These are phyloP conservation scores for Standfussiana lucernea DNA, from an alignment of 2,888 invertebrate genomes.

Conservation along the genomic window DNA sequence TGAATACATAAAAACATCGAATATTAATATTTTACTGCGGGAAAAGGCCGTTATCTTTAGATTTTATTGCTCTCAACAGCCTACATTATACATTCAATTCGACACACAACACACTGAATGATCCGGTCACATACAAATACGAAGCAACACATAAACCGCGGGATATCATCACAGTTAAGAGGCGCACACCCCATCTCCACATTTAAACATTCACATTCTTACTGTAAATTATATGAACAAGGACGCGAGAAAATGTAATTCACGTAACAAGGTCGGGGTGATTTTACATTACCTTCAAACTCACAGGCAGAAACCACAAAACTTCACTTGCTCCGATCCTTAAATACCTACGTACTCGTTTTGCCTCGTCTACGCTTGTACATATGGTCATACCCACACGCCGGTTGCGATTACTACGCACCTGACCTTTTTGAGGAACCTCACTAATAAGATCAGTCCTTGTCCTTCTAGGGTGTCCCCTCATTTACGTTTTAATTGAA, in stretches of 20 bases:
- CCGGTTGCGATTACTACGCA: no score
- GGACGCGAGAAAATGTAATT: conserved; percentile 6
- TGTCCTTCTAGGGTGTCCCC: no score
- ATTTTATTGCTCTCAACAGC: neutral
- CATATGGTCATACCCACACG: no score
- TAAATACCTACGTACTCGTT: no score
- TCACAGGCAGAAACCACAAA: no score
- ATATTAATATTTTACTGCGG: neutral
- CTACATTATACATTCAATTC: conserved; percentile 6
- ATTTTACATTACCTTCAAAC: neutral
- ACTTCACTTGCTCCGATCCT: no score
- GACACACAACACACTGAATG: neutral
- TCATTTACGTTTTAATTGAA: no score
- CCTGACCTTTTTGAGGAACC: no score
- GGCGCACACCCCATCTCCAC: neutral
- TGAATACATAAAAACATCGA: neutral
- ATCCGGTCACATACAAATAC: conserved; percentile 1
- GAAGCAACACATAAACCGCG: conserved; percentile 6
- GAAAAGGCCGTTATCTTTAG: neutral
- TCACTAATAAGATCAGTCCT: no score
- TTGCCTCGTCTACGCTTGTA: no score
- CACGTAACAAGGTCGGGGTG: neutral
- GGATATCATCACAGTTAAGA: conserved; percentile 25
- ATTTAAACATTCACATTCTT: conserved; percentile 36
- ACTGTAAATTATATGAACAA: conserved; percentile 3